Conservation (phyloP, 2,797 vertebrate genomes). For the Caiman crocodilus region DNA sequence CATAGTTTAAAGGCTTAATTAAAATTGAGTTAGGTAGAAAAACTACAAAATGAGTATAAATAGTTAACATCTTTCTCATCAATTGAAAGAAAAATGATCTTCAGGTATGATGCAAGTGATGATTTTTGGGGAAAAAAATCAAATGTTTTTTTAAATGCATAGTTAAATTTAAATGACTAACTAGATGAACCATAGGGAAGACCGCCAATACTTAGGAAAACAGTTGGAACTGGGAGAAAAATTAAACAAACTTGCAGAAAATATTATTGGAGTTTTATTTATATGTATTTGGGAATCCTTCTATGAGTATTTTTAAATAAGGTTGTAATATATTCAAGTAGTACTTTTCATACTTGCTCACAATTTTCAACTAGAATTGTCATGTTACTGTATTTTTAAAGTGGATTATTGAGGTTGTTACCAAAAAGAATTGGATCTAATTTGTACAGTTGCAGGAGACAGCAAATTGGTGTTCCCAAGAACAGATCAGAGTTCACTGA, state of each 20-base stretch:
- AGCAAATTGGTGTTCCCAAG: background rate
- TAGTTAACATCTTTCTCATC: background rate
- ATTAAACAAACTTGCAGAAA: background rate
- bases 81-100: background rate
- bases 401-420: background rate
- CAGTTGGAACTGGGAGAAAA: background rate
- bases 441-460: background rate
- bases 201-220: background rate
- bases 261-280: background rate
- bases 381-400: rapidly evolving
- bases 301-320: background rate
- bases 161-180: background rate
- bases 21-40: background rate
- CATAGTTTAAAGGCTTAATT: background rate
- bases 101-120: background rate
- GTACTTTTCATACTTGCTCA: background rate
- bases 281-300: background rate
- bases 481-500: background rate
- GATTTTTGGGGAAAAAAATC: background rate
- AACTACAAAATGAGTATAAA: background rate
- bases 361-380: background rate
- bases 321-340: rapidly evolving
- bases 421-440: background rate
- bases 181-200: background rate
- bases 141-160: background rate